These are phyloP conservation scores for Spea hammondii DNA, from an alignment of 2,797 vertebrate species.

Conservation along the genomic window DNA sequence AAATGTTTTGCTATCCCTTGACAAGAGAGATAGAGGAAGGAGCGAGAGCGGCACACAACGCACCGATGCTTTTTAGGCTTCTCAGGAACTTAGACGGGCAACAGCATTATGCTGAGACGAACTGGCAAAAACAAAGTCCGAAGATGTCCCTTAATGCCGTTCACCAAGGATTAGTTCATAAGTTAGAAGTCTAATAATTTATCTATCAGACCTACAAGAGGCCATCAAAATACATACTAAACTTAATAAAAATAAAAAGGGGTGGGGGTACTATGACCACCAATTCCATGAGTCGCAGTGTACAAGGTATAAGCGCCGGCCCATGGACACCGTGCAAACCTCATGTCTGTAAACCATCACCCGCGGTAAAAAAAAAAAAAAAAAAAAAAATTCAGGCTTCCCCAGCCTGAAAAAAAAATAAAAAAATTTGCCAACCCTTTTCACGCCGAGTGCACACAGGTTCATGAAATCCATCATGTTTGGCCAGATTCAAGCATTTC, in stretches of 20 bases:
- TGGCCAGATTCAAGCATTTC: not conserved
- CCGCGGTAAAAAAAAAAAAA: not conserved
- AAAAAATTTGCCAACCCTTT: not conserved
- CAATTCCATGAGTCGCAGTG: constrained; percentile 6
- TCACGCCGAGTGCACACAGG: not conserved
- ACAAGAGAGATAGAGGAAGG: not conserved
- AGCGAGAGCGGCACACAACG: not conserved
- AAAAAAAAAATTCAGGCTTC: constrained; percentile 18
- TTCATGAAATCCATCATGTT: not conserved
- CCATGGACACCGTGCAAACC: constrained; percentile 25
- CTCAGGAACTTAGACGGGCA: not conserved
- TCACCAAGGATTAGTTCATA: constrained; percentile 23
- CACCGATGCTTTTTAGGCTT: not conserved
- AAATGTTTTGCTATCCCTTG: not conserved
- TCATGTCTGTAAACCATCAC: constrained; percentile 15
- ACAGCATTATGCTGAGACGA: not conserved
- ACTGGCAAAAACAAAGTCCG: not conserved
- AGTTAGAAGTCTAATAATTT: constrained; percentile 10
- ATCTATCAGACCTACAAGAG: not conserved
- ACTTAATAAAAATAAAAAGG: not conserved
- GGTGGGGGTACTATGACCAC: not conserved
- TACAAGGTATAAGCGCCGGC: constrained; percentile 19
- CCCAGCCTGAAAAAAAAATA: constrained; percentile 1
- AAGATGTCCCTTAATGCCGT: not conserved
- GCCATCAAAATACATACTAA: not conserved